Percentiles rank a stretch among this genome's conserved stretches.
These are phyloP conservation scores for Sphinx pinastri DNA, from an alignment of 2,888 invertebrate species.

Conservation along the genomic window DNA sequence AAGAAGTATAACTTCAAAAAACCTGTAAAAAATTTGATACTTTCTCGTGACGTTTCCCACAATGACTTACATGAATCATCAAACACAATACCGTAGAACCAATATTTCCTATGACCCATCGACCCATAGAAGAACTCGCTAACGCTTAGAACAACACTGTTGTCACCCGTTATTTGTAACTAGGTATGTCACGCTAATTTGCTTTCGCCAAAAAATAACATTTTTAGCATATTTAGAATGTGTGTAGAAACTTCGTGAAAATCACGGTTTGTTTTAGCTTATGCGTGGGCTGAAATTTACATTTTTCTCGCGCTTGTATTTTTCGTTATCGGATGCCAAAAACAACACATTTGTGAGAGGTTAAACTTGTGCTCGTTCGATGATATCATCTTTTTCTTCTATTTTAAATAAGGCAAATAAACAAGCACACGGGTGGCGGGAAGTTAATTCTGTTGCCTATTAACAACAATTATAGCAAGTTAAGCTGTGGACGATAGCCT, in stretches of 20 bases:
- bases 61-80: neutral
- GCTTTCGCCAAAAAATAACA: constrained; percentile 39
- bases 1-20: too few relatives aligned
- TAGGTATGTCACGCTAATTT: constrained; percentile 41
- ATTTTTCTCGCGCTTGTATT: constrained; percentile 4
- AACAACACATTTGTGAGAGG: constrained; percentile 19
- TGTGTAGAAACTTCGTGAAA: constrained; percentile 30
- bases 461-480: too few relatives aligned
- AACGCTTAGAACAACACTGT: constrained; percentile 37
- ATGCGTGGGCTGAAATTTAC: constrained; percentile 4
- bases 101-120: constrained; percentile 37
- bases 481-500: too few relatives aligned
- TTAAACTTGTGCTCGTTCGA: constrained; percentile 2
- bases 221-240: constrained; percentile 44
- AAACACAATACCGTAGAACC: constrained; percentile 19
- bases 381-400: neutral
- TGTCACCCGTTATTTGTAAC: constrained; percentile 37
- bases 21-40: too few relatives aligned
- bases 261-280: constrained; percentile 26
- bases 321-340: constrained; percentile 22
- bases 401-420: neutral
- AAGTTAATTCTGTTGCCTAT: too few relatives aligned
- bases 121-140: constrained; percentile 43
- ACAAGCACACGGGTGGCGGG: too few relatives aligned
- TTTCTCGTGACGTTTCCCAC: neutral